A percentile compares a stretch with the other conserved stretches of the same genome.
Evolutionary conservation across 2,113 vertebrate species (phyloP).

Genomic region (zebrafish (Danio rerio)): DNA sequence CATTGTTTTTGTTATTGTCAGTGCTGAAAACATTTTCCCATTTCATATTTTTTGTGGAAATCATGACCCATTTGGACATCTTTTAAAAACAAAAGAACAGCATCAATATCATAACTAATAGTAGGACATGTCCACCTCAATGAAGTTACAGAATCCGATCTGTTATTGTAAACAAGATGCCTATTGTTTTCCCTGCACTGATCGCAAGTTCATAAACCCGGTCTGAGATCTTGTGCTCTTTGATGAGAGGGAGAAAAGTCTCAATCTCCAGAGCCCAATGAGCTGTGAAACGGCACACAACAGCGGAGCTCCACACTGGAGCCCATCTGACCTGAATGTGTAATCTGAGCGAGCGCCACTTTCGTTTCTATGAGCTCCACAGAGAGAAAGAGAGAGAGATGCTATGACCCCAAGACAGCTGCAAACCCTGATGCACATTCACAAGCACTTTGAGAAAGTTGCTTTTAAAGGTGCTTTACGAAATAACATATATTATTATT

Average conservation of each 20-base stretch:
- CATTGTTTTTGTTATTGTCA: too few species aligned
- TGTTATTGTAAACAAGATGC: background rate
- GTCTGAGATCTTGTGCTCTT: conserved; percentile 35
- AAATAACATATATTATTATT: too few species aligned
- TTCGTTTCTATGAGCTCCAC: conserved; percentile 52
- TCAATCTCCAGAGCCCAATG: conserved; percentile 62
- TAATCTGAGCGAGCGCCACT: conserved; percentile 49
- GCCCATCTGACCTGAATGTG: conserved; percentile 62
- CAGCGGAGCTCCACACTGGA: conserved; percentile 39
- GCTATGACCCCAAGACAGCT: background rate
- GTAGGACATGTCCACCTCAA: too few species aligned
- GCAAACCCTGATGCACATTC: background rate
- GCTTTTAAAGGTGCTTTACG: too few species aligned
- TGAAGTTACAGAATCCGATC: background rate
- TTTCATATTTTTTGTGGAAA: too few species aligned
- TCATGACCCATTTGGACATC: too few species aligned
- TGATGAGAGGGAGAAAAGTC: conserved; percentile 58
- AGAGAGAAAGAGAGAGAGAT: conserved; percentile 35
- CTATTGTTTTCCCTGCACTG: background rate
- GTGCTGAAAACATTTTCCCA: too few species aligned
- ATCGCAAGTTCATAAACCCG: conserved; percentile 2
- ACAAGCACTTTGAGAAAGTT: too few species aligned
- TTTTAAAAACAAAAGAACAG: too few species aligned
- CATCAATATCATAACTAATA: too few species aligned
- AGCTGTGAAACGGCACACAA: conserved; percentile 61